Evolutionary conservation across 2,888 invertebrate genomes (phyloP).

Genomic region (Ochropleura plecta): DNA sequence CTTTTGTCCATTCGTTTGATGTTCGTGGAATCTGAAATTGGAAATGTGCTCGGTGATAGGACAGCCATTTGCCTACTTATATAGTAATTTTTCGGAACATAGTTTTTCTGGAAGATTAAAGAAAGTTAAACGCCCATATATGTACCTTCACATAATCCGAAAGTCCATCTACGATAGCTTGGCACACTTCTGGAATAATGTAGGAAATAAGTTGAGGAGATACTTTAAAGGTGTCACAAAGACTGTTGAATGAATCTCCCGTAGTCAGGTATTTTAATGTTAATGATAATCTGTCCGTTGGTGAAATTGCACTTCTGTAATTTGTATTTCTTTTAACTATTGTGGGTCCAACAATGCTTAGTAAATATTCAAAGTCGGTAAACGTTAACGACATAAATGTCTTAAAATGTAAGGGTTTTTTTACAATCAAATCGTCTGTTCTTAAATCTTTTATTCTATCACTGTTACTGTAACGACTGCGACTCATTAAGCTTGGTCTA

Average conservation of each 20-base stretch:
- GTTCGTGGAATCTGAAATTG: conserved; percentile 37
- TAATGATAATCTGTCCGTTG: conserved; percentile 46
- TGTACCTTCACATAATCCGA: conserved; percentile 52
- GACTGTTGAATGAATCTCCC: conserved; percentile 49
- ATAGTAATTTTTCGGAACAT: conserved; percentile 52
- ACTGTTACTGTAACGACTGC: conserved; percentile 55
- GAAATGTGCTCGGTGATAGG: conserved; percentile 28
- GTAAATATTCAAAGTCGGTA: conserved; percentile 63
- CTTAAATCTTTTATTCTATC: conserved; percentile 54
- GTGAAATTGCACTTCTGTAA: conserved; percentile 52
- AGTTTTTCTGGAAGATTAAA: conserved; percentile 53
- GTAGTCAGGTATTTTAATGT: conserved; percentile 47
- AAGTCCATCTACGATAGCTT: conserved; percentile 49
- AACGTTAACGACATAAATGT: conserved; percentile 52
- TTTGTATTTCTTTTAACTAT: too few species aligned
- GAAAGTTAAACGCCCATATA: conserved; percentile 50
- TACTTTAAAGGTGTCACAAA: conserved; percentile 49
- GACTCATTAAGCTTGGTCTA: conserved; percentile 55
- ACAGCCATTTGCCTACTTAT: conserved; percentile 53
- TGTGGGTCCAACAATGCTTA: conserved; percentile 60
- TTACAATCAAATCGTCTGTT: conserved; percentile 53
- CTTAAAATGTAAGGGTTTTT: conserved; percentile 37
- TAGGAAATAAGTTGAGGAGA: conserved; percentile 51
- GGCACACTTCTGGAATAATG: conserved; percentile 49
- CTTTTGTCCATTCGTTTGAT: conserved; percentile 35